Evolutionary conservation across 2,888 invertebrate genomes (phyloP), one percentile per base, ranked within the genome.

Genomic region (Acleris emargana): DNA sequence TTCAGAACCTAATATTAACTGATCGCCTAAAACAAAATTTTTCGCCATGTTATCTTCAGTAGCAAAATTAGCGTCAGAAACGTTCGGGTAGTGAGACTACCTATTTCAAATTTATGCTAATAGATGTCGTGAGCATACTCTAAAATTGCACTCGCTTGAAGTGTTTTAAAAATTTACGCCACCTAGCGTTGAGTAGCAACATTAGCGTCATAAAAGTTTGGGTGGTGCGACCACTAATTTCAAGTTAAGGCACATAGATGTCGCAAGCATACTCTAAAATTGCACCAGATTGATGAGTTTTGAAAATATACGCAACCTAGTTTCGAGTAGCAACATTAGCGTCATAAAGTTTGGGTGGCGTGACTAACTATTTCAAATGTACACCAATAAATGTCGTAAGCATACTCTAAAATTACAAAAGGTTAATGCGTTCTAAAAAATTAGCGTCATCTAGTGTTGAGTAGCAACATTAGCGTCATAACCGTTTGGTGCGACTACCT

Each of bases 361-460:
- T 9, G 7, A 32, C 32, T 32, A 32, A 1, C 32, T 32, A 3
- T 20, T 49, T 20, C 4, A 7, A 9, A 3, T n/a, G 7, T 0
- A n/a, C 5, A 0, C 4, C 9, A 49, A 6, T 20, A 49, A 20
- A 20, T 49, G 49, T 11, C 49, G 7, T 17, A 1, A 20, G 6
- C 20, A 49, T 3, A 17, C 32, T 20, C 17, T 18, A 17, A 49
- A 49, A 43, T 43, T 32, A 1, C 5, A 25, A n/a, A n/a, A n/a
- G n/a, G n/a, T n/a, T n/a, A n/a, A n/a, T n/a, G n/a, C n/a, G n/a
- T n/a, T n/a, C n/a, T n/a, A n/a, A n/a, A n/a, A n/a, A n/a, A n/a
- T n/a, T n/a, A n/a, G n/a, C n/a, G n/a, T n/a, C n/a, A n/a, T n/a
- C 64, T 59, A 55, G 54, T 32, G 64, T 4, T 16, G 59, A 64